A percentile compares a stretch with the other conserved stretches of the same genome.
Conservation (phyloP, 2,113 vertebrate genomes). For the Dendrocopos noguchii region DNA sequence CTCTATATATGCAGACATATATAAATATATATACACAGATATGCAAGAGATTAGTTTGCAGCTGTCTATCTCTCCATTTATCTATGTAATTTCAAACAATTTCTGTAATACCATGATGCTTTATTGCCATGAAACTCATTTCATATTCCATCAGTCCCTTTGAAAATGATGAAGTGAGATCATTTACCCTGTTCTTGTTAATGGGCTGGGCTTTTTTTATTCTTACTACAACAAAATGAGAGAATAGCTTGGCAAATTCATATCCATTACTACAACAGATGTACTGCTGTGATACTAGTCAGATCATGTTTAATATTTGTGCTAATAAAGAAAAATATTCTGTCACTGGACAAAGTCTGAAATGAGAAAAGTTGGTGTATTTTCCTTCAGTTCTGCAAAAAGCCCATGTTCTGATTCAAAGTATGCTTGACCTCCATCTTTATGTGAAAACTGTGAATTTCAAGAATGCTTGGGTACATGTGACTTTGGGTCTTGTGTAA, state of each 20-base stretch:
- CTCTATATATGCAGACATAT: not conserved
- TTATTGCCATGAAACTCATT: conserved; percentile 71
- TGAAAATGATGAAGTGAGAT: conserved; percentile 75
- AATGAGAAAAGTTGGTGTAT: not conserved
- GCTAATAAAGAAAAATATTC: conserved; percentile 69
- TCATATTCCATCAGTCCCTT: conserved; percentile 75
- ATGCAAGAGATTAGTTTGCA: not conserved
- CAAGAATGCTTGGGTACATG: not conserved
- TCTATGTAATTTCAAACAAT: conserved; percentile 58
- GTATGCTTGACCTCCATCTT: not conserved
- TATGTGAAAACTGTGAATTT: not conserved
- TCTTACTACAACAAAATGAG: conserved; percentile 59
- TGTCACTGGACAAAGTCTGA: not conserved
- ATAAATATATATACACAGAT: not conserved
- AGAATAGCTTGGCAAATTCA: conserved; percentile 39
- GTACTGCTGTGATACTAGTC: conserved; percentile 11
- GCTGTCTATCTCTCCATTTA: conserved; percentile 5
- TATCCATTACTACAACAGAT: conserved; percentile 61
- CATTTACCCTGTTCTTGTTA: conserved; percentile 67
- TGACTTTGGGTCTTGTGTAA: not conserved
- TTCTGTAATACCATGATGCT: conserved; percentile 36
- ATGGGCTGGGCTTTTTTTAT: conserved; percentile 60
- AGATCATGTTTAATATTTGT: conserved; percentile 59
- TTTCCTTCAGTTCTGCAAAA: not conserved
- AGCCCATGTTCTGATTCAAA: not conserved